A percentile compares a stretch with the other conserved stretches of the same genome.
Evolutionary conservation across 2,113 vertebrate species (phyloP).

Genomic region (Camelus bactrianus): DNA sequence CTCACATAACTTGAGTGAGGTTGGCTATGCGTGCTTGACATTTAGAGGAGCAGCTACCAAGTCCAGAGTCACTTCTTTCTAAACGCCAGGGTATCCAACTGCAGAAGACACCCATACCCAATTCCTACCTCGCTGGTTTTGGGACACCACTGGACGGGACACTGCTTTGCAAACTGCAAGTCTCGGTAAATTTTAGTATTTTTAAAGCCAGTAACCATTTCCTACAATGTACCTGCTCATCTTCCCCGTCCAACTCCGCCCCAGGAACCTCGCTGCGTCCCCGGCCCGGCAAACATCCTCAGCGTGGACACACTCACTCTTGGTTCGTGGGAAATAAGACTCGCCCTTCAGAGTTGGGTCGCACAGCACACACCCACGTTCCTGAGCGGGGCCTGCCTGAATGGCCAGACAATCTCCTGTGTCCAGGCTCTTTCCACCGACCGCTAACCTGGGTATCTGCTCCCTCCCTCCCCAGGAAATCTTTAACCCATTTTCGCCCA

Average conservation of each 20-base stretch:
- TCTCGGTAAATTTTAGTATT: neutral
- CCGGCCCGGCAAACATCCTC: neutral
- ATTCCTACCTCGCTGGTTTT: neutral
- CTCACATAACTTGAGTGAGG: neutral
- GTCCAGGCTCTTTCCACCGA: neutral
- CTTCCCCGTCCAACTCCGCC: neutral
- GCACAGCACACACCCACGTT: neutral
- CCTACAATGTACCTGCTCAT: no score
- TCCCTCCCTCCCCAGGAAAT: neutral
- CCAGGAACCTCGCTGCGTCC: neutral
- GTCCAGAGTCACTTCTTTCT: neutral
- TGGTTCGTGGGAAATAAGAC: neutral
- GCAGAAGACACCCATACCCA: neutral
- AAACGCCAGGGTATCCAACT: neutral
- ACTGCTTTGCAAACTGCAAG: neutral
- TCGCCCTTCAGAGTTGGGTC: neutral
- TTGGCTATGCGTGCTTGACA: neutral
- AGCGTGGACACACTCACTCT: neutral
- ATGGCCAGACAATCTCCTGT: neutral
- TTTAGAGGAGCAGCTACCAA: neutral
- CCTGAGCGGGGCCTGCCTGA: neutral
- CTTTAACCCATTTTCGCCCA: neutral
- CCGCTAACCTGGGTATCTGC: rapidly evolving
- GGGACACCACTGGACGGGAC: neutral
- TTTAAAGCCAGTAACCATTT: neutral